Percentiles rank a stretch among this genome's conserved stretches.
phyloP scores from a whole-genome alignment of 2,797 vertebrate genomes.

The Pseudocheirus occidentalis region DNA sequence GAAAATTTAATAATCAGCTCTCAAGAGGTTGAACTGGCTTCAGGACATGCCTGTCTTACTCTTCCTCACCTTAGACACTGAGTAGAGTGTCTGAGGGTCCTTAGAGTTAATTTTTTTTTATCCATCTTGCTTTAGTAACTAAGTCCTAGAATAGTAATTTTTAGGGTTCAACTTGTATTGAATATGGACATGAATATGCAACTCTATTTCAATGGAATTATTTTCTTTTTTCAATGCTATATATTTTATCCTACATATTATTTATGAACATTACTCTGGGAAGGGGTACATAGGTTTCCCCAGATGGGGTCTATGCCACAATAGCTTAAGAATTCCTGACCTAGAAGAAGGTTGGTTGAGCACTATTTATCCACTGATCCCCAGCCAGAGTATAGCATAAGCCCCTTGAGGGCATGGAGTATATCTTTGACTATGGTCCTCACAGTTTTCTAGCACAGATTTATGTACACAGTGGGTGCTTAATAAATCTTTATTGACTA shows the following conservation, averaged over 20 bases:
- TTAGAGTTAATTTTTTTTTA: neutral
- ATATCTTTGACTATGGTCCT: neutral
- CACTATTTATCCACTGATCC: neutral
- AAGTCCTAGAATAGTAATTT: neutral
- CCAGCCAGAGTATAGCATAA: neutral
- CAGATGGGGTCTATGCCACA: neutral
- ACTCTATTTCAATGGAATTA: neutral
- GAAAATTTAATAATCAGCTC: neutral
- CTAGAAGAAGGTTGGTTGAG: neutral
- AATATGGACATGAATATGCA: neutral
- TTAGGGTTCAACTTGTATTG: neutral
- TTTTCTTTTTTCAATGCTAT: neutral
- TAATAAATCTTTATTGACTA: neutral
- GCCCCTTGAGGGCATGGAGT: neutral
- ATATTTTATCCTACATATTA: neutral
- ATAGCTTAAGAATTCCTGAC: neutral
- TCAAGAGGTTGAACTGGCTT: neutral
- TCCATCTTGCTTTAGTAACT: neutral
- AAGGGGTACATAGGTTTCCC: neutral
- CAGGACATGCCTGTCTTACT: neutral
- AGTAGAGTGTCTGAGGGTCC: neutral
- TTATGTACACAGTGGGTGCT: neutral
- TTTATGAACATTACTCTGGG: neutral
- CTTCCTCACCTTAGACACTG: neutral
- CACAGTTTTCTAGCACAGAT: neutral